Base-by-base conservation (phyloP, 2,888 invertebrate genomes). In the Pyralis farinalis region DNA sequence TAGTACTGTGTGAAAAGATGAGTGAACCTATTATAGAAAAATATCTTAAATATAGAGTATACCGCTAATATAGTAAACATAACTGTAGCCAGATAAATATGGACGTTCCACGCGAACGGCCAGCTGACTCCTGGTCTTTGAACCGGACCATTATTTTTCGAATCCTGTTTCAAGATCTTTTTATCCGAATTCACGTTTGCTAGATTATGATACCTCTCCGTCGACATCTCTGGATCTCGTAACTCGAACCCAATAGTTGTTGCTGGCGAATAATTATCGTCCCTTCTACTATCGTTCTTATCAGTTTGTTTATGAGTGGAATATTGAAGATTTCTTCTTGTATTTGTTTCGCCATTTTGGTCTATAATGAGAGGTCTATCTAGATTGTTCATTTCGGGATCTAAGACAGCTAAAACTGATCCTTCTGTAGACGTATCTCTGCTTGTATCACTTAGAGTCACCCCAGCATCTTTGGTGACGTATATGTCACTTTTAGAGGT, bases 31-130 rank as follows among this genome's bases (percentile, higher is more conserved):
- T 96, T 95, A 76, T 96, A 94, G 38, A 96, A 93, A 33, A 97
- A 92, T 50, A 97, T 92, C 79, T 96, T 96, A 65, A 96, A 94
- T 44, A 97, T 93, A 12, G 96, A 96, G 70, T 95, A 96, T 0
- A 96, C 91, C 0, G 96, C 96, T 58, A 98, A 83, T 7, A 97
- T 87, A 0, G 95, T 94, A 71, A 97, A 98, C 63, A 96, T 91
- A 9, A 94, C 93, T 0, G 97, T 97, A 0, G 95, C 94, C 29
- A 96, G 81, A 81, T 97, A 98, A 3, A 97, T 94, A 71, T 98
- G 97, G 6, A 97, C 92, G 63, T 97, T 95, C 97, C 97, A 97
- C 1, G 96, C 96, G 51, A 96, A 93, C 0, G 94, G 92, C 94
- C 96, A 95, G 0, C 94, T 94, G 0, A 89, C 89, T 1, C 91